A percentile compares a stretch with the other conserved stretches of the same genome.
Evolutionary conservation across 2,888 invertebrate species (phyloP).

Genomic region (Cancer borealis): DNA sequence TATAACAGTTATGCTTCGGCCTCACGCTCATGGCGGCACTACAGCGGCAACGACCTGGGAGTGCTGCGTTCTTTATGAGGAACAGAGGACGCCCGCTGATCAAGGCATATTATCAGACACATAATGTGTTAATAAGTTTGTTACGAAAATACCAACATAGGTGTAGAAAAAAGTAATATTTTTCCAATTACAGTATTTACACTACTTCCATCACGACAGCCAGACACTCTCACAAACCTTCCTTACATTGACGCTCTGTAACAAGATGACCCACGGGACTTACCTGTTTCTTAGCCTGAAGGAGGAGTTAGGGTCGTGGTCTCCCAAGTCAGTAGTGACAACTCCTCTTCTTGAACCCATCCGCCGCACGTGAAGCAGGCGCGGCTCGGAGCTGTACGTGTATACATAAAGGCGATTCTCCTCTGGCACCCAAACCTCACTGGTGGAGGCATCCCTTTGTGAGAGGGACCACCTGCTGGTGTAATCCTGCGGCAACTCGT

Average conservation of each 20-base stretch:
- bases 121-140: not conserved
- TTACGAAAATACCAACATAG: not conserved
- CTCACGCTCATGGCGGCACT: not conserved
- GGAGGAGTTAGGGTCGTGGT: slow-evolving; percentile 72
- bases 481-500: not conserved
- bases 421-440: slow-evolving; percentile 76
- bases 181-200: not conserved
- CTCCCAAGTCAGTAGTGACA: slow-evolving; percentile 58
- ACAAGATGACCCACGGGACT: slow-evolving; percentile 32
- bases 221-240: not conserved
- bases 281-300: slow-evolving; percentile 73
- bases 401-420: slow-evolving; percentile 76
- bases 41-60: not conserved
- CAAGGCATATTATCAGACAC: not conserved
- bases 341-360: slow-evolving; percentile 60
- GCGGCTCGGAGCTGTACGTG: slow-evolving; percentile 73
- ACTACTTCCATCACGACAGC: not conserved
- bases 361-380: slow-evolving; percentile 72
- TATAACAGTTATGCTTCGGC: not conserved
- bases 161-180: not conserved
- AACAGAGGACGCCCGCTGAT: not conserved
- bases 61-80: not conserved
- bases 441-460: slow-evolving; percentile 27
- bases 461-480: not conserved
- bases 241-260: not conserved